Evolutionary conservation across 2,113 vertebrate genomes (phyloP).

Genomic region (Paralichthys olivaceus): DNA sequence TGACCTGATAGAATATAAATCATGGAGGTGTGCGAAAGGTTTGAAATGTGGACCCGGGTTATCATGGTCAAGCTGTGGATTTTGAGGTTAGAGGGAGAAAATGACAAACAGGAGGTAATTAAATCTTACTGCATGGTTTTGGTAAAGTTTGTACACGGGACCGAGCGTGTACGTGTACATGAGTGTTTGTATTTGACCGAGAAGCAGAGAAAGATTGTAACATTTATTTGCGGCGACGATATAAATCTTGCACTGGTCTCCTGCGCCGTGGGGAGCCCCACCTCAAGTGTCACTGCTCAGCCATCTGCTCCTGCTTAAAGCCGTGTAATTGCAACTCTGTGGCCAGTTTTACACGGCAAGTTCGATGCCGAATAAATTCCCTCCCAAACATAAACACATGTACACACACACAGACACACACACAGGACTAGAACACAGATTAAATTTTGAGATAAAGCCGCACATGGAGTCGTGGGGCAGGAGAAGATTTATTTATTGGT

Average conservation of each 20-base stretch:
- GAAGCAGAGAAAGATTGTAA: constrained; percentile 13
- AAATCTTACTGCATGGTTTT: constrained; percentile 21
- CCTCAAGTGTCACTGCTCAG: constrained; percentile 56
- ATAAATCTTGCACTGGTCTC: constrained; percentile 55
- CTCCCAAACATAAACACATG: constrained; percentile 15
- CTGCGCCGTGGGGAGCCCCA: constrained; percentile 44
- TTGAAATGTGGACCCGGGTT: constrained; percentile 39
- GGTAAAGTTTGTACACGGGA: constrained; percentile 8
- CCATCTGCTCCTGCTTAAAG: constrained; percentile 78
- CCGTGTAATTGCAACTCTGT: constrained; percentile 60
- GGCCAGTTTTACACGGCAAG: constrained; percentile 59
- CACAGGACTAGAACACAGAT: background rate
- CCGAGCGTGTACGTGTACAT: no score
- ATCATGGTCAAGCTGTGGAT: constrained; percentile 37
- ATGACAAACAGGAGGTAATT: constrained; percentile 49
- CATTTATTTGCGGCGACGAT: constrained; percentile 32
- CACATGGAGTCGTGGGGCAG: background rate
- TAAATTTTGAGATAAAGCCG: background rate
- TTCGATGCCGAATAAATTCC: constrained; percentile 37
- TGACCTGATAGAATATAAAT: constrained; percentile 44
- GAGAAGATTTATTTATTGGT: constrained; percentile 3
- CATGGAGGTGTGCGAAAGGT: constrained; percentile 10
- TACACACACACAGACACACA: constrained; percentile 5
- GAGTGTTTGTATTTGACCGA: constrained; percentile 20
- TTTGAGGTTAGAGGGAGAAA: constrained; percentile 54